Evolutionary conservation across 2,797 vertebrate species (phyloP).

Genomic region (Lepilemur septentrionalis): DNA sequence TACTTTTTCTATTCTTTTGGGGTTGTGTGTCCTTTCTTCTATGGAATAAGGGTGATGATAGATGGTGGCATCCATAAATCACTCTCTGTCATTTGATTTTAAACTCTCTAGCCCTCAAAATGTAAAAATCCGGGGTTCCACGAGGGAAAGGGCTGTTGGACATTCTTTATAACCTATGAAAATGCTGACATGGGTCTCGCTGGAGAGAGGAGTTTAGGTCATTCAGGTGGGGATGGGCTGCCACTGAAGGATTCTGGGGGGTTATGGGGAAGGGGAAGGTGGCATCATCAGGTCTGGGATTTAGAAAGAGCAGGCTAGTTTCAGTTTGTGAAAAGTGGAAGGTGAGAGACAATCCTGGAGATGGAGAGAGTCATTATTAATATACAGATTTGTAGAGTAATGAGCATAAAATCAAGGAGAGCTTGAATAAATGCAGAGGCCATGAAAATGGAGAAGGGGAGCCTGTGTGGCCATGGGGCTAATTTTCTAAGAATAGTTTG

Average conservation of each 20-base stretch:
- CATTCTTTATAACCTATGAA: background rate
- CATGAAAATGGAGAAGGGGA: background rate
- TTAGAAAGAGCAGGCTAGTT: background rate
- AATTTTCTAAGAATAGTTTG: background rate
- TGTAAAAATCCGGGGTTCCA: background rate
- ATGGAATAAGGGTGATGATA: background rate
- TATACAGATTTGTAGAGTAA: background rate
- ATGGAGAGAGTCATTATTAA: background rate
- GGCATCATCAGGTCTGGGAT: background rate
- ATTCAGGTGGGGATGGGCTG: background rate
- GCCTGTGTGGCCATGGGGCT: background rate
- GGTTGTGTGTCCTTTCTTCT: background rate
- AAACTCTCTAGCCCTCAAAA: background rate
- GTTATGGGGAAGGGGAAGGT: background rate
- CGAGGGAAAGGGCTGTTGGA: background rate
- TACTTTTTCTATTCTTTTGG: background rate
- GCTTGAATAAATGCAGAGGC: background rate
- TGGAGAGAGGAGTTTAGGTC: background rate
- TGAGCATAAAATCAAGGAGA: background rate
- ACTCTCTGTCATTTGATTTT: background rate
- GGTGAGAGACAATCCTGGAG: background rate
- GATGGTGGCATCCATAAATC: background rate
- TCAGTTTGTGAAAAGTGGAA: background rate
- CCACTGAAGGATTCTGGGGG: background rate
- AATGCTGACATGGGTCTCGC: background rate